phyloP scores from a whole-genome alignment of 2,888 invertebrate genomes.

The Thera britannica region DNA sequence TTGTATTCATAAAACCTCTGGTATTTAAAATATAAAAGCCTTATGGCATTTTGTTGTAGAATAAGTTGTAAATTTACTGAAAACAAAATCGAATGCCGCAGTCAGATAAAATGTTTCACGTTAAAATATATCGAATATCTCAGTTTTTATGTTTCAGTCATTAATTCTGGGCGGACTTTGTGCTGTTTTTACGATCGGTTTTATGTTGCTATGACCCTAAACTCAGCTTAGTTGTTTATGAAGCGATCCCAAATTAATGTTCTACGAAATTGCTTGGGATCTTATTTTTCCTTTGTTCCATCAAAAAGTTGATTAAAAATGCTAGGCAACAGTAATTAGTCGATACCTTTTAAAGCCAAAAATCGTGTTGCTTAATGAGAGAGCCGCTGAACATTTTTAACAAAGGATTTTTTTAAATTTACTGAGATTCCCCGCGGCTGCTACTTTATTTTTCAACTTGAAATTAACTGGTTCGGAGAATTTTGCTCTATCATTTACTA shows the following conservation, averaged over 20 bases:
- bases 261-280: conserved; percentile 47
- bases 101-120: conserved; percentile 47
- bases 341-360: conserved; percentile 31
- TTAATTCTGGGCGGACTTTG: conserved; percentile 61
- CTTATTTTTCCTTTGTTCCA: conserved; percentile 32
- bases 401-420: conserved; percentile 14
- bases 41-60: conserved; percentile 7
- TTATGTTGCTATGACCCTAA: conserved; percentile 59
- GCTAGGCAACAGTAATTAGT: conserved; percentile 34
- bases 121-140: conserved; percentile 54
- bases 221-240: conserved; percentile 60
- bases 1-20: no score
- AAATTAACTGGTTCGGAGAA: conserved; percentile 3
- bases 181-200: conserved; percentile 60
- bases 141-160: conserved; percentile 49
- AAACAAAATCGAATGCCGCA: conserved; percentile 29
- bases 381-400: conserved; percentile 21
- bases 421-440: conserved; percentile 2
- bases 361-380: conserved; percentile 35
- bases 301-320: conserved; percentile 38
- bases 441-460: conserved; percentile 8
- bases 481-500: conserved; percentile 12
- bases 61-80: conserved; percentile 19
- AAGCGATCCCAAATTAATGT: conserved; percentile 56
- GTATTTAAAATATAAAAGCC: not conserved